Evolutionary conservation across 2,797 vertebrate genomes (phyloP), one percentile per base, ranked within the genome.

Genomic region (Hippocampus kuda): DNA sequence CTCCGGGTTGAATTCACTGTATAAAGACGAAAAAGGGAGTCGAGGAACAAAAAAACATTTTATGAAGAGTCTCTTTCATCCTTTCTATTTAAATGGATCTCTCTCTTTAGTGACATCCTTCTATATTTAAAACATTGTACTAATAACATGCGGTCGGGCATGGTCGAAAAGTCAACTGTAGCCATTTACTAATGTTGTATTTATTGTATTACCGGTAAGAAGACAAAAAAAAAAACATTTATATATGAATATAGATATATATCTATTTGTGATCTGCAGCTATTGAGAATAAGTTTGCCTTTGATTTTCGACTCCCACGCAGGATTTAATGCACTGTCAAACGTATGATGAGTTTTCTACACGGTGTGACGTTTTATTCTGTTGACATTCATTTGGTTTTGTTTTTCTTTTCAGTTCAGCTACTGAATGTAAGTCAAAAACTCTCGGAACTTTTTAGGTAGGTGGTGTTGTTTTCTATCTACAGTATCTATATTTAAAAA

Each of bases 131-230:
- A 87, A 88, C 86, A 68, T 88, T 90, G 84, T 90, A 89, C 85
- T 90, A 89, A 89, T 88, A 85, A 88, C 88, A 90, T 89, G 88
- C 89, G 84, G 81, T 84, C 82, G 81, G 84, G 87, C 88, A 88
- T 86, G 86, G 81, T 86, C 68, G 65, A 81, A 85, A 81, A 88
- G 88, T 89, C 79, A 86, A 78, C 82, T 89, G 88, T 90, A 87
- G 87, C 88, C 88, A 87, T 90, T 89, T 89, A 90, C 86, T 89
- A 90, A 90, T 89, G 88, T 90, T 89, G 88, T 89, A 89, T 88
- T 83, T 88, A 90, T 89, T 90, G 89, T 90, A 89, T 88, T 89
- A 88, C 85, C 76, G 85, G 83, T 88, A 88, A 89, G 79, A 83
- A 88, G 74, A 83, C 82, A 85, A 38, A 7, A 38, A 34, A 30